Conservation (phyloP, 2,113 vertebrate genomes). For the Stigmatopora nigra region DNA sequence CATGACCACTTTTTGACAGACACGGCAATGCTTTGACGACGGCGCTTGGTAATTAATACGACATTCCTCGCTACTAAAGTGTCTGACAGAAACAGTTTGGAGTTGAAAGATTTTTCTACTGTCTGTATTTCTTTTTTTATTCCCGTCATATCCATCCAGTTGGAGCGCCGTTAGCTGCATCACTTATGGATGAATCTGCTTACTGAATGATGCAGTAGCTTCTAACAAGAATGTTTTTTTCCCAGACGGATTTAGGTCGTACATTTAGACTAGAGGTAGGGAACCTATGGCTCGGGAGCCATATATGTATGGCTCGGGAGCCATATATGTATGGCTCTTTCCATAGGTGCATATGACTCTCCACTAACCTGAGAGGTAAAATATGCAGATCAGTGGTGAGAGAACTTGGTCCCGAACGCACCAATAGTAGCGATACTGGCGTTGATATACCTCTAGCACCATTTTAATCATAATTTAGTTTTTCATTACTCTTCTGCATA, state of each 20-base stretch:
- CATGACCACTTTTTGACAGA: slow-evolving; percentile 38
- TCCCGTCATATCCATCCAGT: not conserved
- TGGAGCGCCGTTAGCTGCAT: slow-evolving; percentile 10
- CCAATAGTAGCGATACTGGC: too few relatives aligned
- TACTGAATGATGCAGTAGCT: slow-evolving; percentile 26
- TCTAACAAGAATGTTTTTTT: slow-evolving; percentile 14
- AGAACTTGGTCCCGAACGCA: too few relatives aligned
- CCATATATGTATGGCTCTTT: too few relatives aligned
- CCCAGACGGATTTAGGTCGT: slow-evolving; percentile 12
- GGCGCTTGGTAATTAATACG: slow-evolving; percentile 3
- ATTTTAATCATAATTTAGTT: too few relatives aligned
- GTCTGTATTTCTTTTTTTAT: not conserved
- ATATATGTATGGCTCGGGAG: too few relatives aligned
- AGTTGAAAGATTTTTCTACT: slow-evolving; percentile 13
- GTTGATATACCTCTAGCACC: too few relatives aligned
- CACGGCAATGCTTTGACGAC: slow-evolving; percentile 22
- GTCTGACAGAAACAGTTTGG: not conserved
- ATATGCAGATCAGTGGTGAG: too few relatives aligned
- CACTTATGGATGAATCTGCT: slow-evolving; percentile 20
- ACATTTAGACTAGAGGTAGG: too few relatives aligned
- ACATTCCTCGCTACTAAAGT: not conserved
- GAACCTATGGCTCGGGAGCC: too few relatives aligned
- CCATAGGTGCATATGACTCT: too few relatives aligned
- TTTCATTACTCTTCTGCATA: too few relatives aligned
- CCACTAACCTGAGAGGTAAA: too few relatives aligned